These are phyloP conservation scores for Phyllostomus hastatus DNA, from an alignment of 2,113 vertebrate genomes.

Conservation along the genomic window DNA sequence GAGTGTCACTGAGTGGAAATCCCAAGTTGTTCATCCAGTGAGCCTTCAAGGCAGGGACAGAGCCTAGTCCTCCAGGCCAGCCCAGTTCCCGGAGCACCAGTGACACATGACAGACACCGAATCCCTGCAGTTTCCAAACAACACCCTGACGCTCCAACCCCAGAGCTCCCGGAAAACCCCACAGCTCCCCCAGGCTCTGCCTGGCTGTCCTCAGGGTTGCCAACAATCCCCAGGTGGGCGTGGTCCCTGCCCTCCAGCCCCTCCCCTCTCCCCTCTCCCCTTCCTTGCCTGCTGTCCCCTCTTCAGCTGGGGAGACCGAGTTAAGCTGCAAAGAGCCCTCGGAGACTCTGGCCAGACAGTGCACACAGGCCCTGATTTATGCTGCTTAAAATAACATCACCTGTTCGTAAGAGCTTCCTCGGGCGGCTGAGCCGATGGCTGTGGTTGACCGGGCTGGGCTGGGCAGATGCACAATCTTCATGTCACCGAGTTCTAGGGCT, in stretches of 20 bases:
- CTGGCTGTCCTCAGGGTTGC: neutral
- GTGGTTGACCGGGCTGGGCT: neutral
- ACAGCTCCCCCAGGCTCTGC: neutral
- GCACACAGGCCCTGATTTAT: neutral
- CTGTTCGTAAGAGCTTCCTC: neutral
- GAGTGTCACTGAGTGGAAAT: neutral
- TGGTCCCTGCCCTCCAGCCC: neutral
- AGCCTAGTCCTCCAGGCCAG: neutral
- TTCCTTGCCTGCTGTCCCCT: neutral
- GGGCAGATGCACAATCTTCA: neutral
- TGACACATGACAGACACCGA: constrained; percentile 36
- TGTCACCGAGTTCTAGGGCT: neutral
- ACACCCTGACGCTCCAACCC: neutral
- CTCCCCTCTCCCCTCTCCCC: neutral
- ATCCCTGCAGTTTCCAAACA: constrained; percentile 44
- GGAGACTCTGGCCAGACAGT: neutral
- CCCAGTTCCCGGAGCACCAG: neutral
- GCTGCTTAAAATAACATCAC: neutral
- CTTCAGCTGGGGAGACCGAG: neutral
- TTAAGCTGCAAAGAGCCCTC: neutral
- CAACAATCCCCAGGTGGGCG: neutral
- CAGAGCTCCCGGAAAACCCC: neutral
- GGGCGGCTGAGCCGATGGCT: neutral
- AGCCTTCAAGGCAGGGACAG: neutral
- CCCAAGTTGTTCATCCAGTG: neutral